These are phyloP conservation scores for Orestias chungarensis DNA, from an alignment of 2,797 vertebrate species.

Conservation along the genomic window DNA sequence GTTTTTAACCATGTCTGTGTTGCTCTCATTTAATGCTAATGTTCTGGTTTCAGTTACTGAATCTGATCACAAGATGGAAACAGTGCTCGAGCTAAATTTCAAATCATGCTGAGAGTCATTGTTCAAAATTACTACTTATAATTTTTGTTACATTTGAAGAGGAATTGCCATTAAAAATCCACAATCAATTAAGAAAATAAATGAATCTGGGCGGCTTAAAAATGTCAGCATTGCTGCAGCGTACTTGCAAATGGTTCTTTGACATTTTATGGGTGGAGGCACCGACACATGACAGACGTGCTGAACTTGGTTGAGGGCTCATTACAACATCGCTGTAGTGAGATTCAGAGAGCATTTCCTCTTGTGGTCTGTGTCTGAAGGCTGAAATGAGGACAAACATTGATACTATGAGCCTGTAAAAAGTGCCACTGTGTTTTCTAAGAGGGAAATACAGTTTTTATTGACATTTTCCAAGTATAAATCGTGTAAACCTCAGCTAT, in stretches of 20 bases:
- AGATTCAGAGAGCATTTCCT: slow-evolving; percentile 54
- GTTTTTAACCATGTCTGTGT: slow-evolving; percentile 45
- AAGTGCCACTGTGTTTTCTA: background rate
- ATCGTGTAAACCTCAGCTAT: background rate
- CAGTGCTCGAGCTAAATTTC: slow-evolving; percentile 32
- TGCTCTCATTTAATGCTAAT: background rate
- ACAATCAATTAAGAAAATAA: slow-evolving; percentile 7
- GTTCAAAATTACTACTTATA: slow-evolving; percentile 22
- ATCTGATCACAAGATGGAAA: slow-evolving; percentile 72
- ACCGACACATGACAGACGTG: slow-evolving; percentile 70
- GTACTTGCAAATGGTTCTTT: slow-evolving; percentile 57
- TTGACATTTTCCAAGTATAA: slow-evolving; percentile 5
- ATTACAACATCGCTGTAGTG: slow-evolving; percentile 51
- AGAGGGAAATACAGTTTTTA: slow-evolving; percentile 10
- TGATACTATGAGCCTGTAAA: slow-evolving; percentile 29
- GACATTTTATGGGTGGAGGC: slow-evolving; percentile 68
- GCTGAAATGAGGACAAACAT: slow-evolving; percentile 35
- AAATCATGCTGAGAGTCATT: background rate
- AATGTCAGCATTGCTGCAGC: slow-evolving; percentile 11
- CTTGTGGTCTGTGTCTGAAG: slow-evolving; percentile 32
- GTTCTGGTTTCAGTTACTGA: slow-evolving; percentile 42
- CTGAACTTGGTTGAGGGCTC: slow-evolving; percentile 57
- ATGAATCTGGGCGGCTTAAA: slow-evolving; percentile 45
- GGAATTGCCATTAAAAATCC: background rate
- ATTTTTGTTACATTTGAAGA: slow-evolving; percentile 27